A percentile compares a stretch with the other conserved stretches of the same genome.
These are phyloP conservation scores for Cerceris ruficornis DNA, from an alignment of 2,888 invertebrate genomes.

Conservation along the genomic window DNA sequence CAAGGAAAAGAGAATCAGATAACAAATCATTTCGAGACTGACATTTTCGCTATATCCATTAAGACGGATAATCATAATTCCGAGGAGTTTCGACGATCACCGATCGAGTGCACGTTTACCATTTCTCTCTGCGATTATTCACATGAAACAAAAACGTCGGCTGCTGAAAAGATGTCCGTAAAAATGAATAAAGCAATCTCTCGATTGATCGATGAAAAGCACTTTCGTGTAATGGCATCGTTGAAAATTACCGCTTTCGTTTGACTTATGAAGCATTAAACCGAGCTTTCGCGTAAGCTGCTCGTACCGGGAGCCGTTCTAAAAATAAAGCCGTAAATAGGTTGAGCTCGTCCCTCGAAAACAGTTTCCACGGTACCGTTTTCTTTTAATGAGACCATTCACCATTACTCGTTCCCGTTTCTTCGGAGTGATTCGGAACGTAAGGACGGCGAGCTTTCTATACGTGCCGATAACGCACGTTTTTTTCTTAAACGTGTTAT, in stretches of 20 bases:
- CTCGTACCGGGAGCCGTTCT: constrained; percentile 24
- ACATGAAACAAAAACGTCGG: background rate
- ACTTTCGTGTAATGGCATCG: constrained; percentile 47
- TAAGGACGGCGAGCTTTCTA: constrained; percentile 32
- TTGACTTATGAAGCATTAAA: constrained; percentile 58
- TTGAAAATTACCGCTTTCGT: constrained; percentile 55
- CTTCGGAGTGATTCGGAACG: constrained; percentile 23
- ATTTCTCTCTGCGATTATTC: background rate
- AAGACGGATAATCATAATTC: too few relatives aligned
- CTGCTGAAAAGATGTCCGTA: constrained; percentile 24
- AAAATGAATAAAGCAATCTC: constrained; percentile 52
- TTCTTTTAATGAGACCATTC: constrained; percentile 55
- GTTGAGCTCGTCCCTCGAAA: constrained; percentile 35
- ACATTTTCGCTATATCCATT: too few relatives aligned
- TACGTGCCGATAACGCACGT: constrained; percentile 43
- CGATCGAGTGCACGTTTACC: too few relatives aligned
- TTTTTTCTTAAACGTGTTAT: background rate
- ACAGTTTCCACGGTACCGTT: constrained; percentile 40
- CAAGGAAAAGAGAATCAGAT: too few relatives aligned
- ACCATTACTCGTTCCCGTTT: constrained; percentile 25
- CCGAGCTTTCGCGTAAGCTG: constrained; percentile 30
- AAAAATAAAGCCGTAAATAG: constrained; percentile 59
- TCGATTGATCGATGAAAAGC: constrained; percentile 56
- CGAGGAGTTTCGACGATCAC: too few relatives aligned
- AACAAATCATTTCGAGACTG: too few relatives aligned